Evolutionary conservation across 2,113 vertebrate genomes (phyloP).

Genomic region (Cairina moschata): DNA sequence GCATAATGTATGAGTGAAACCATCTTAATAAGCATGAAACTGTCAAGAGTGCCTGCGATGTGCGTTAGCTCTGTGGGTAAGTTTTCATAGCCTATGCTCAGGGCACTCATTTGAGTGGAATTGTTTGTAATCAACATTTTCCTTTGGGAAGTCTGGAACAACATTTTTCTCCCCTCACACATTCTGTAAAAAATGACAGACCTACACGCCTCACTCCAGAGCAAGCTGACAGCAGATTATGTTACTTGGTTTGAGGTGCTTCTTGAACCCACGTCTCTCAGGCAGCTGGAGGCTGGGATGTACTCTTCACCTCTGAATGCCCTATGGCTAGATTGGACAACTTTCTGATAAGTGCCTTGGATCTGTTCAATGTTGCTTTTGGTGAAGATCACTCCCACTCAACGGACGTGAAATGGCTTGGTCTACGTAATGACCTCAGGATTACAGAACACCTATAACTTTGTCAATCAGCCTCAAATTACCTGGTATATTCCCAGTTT

Average conservation of each 20-base stretch:
- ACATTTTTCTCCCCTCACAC: neutral
- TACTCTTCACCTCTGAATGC: neutral
- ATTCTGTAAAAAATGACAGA: neutral
- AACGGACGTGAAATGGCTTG: neutral
- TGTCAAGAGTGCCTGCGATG: neutral
- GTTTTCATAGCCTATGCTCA: neutral
- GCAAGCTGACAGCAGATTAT: neutral
- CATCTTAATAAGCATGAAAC: neutral
- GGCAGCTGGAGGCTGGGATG: neutral
- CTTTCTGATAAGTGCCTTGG: neutral
- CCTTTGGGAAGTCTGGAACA: neutral
- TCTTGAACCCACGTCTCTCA: neutral
- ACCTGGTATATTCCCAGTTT: neutral
- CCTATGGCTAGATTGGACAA: no score
- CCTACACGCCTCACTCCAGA: neutral
- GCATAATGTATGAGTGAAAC: neutral
- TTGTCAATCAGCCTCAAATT: neutral
- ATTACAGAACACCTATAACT: neutral
- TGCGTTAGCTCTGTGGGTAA: neutral
- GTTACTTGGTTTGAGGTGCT: fast-evolving
- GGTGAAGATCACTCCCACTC: neutral
- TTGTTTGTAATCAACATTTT: neutral
- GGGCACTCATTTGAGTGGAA: neutral
- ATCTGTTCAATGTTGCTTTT: neutral
- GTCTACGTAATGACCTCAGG: neutral